phyloP scores from a whole-genome alignment of 64 coral and sea anemone genomes.

The Actinia tenebrosa region DNA sequence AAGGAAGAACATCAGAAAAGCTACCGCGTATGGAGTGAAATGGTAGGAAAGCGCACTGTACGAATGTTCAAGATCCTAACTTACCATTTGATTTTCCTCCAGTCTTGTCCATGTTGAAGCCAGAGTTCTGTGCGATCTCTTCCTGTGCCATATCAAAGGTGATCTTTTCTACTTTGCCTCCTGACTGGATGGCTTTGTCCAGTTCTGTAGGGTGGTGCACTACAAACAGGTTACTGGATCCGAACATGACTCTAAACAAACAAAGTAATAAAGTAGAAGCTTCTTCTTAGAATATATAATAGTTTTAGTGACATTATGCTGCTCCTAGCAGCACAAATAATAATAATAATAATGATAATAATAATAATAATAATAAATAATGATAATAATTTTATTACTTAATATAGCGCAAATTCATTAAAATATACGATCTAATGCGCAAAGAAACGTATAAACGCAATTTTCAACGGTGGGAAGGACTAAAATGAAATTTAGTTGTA shows the following conservation, averaged over 20 bases:
- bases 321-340: no score
- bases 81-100: conserved; percentile 82
- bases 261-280: not conserved
- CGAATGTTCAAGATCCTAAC: not conserved
- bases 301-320: not conserved
- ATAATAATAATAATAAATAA: no score
- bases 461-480: no score
- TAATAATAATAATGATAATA: no score
- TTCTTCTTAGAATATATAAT: not conserved
- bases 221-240: conserved; percentile 80
- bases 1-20: no score
- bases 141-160: conserved; percentile 91
- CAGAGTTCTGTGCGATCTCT: conserved; percentile 81
- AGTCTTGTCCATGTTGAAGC: conserved; percentile 83
- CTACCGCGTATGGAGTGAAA: no score
- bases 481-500: no score
- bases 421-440: no score
- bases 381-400: no score
- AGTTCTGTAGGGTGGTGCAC: conserved; percentile 75
- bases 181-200: conserved; percentile 51
- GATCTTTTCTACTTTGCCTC: conserved; percentile 53
- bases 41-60: no score
- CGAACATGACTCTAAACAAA: conserved; percentile 77
- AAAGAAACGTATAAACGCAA: no score
- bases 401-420: no score